A percentile compares a stretch with the other conserved stretches of the same genome.
These are phyloP conservation scores for Manis pentadactyla DNA, from an alignment of 2,797 vertebrate species.

Conservation along the genomic window DNA sequence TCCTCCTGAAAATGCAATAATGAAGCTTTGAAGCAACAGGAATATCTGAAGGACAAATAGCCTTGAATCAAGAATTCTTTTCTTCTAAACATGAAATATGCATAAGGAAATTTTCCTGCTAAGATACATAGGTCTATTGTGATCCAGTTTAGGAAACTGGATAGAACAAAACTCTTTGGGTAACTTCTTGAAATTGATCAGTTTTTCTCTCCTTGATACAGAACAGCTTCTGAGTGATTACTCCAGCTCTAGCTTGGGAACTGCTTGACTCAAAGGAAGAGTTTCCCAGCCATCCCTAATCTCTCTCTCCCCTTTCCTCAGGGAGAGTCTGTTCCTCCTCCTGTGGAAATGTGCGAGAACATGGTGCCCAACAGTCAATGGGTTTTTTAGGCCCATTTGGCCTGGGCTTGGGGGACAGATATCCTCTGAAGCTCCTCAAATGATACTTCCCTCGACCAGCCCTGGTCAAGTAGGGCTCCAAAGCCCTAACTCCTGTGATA, in stretches of 20 bases:
- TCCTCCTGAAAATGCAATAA: not conserved
- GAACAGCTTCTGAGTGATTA: not conserved
- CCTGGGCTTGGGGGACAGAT: not conserved
- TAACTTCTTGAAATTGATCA: not conserved
- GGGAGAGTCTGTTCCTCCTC: not conserved
- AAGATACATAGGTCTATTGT: not conserved
- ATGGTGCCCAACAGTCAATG: not conserved
- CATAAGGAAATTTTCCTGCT: not conserved
- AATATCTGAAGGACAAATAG: not conserved
- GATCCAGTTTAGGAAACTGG: not conserved
- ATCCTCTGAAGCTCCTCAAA: not conserved
- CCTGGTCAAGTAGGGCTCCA: not conserved
- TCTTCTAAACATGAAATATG: not conserved
- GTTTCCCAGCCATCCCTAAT: too few species aligned
- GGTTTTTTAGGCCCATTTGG: not conserved
- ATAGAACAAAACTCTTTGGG: not conserved
- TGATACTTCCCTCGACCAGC: not conserved
- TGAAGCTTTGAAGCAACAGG: not conserved
- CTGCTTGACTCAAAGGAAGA: slow-evolving; percentile 21
- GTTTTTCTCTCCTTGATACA: not conserved
- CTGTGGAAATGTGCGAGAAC: not conserved
- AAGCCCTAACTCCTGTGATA: not conserved
- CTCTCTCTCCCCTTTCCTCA: not conserved
- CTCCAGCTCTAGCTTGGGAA: not conserved
- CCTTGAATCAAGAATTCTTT: not conserved